phyloP scores from a whole-genome alignment of 2,797 vertebrate genomes.

The Anolis apletophallus region DNA sequence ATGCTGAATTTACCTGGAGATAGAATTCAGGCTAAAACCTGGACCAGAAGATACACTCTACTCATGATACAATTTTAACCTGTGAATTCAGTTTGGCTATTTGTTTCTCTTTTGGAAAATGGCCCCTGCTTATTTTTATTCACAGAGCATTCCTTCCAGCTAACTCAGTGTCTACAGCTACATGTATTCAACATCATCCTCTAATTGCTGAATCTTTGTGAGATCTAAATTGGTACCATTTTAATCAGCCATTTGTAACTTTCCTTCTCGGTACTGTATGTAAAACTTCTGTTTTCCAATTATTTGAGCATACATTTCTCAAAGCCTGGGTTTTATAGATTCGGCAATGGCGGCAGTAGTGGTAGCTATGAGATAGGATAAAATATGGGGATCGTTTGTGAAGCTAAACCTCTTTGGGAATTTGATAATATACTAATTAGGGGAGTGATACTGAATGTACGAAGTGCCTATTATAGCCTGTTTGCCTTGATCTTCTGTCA shows the following conservation, averaged over 20 bases:
- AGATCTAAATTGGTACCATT: conserved; percentile 55
- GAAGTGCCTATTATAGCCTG: conserved; percentile 23
- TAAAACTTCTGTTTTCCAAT: conserved; percentile 59
- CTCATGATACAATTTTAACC: neutral
- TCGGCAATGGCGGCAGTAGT: neutral
- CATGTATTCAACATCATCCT: conserved; percentile 46
- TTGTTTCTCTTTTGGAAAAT: conserved; percentile 28
- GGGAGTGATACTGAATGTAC: conserved; percentile 27
- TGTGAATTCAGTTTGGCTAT: conserved; percentile 20
- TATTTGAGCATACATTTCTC: conserved; percentile 53
- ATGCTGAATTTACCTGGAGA: too few species aligned
- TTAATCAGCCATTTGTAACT: conserved; percentile 60
- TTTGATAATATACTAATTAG: conserved; percentile 45
- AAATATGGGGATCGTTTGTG: conserved; percentile 44
- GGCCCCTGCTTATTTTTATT: conserved; percentile 26
- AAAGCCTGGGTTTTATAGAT: conserved; percentile 38
- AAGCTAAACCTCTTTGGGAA: conserved; percentile 53
- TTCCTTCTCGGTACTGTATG: conserved; percentile 47
- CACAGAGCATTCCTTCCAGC: conserved; percentile 7
- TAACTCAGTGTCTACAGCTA: conserved; percentile 34
- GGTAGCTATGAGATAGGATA: conserved; percentile 43
- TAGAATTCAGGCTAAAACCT: too few species aligned
- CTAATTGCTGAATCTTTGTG: conserved; percentile 45
- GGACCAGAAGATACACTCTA: too few species aligned
- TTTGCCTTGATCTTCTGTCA: conserved; percentile 20